These are phyloP conservation scores for Conistra vaccinii DNA, from an alignment of 2,888 invertebrate species.

Conservation along the genomic window DNA sequence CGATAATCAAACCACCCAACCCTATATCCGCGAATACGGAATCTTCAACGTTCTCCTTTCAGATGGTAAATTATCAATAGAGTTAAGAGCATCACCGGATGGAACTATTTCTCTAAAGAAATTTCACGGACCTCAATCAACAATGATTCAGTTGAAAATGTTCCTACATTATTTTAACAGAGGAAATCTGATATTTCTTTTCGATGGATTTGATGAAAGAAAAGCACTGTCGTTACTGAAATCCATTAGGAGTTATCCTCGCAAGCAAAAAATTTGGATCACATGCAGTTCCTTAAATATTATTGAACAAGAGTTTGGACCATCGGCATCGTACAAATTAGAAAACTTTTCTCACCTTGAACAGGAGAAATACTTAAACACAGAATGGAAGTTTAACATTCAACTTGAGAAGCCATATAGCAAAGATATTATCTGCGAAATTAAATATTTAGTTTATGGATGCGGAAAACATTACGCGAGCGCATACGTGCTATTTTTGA, in stretches of 20 bases:
- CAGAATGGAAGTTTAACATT: constrained; percentile 48
- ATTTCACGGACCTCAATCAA: not conserved
- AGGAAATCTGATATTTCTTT: constrained; percentile 24
- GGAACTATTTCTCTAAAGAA: not conserved
- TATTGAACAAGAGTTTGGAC: constrained; percentile 38
- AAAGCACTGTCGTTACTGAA: too few species aligned
- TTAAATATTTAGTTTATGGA: too few species aligned
- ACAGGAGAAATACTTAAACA: constrained; percentile 33
- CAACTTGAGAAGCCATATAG: constrained; percentile 26
- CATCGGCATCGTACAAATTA: constrained; percentile 33
- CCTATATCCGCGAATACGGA: too few species aligned
- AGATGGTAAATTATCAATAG: too few species aligned
- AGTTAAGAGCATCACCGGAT: too few species aligned
- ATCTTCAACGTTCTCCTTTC: too few species aligned
- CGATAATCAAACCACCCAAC: too few species aligned
- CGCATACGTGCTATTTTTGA: too few species aligned
- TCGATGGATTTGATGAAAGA: constrained; percentile 17
- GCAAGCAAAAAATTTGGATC: constrained; percentile 53
- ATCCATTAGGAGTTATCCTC: not conserved
- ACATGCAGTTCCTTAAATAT: constrained; percentile 56
- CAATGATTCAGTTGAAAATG: constrained; percentile 31
- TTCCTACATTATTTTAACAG: constrained; percentile 42
- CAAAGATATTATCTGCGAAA: too few species aligned
- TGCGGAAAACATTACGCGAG: too few species aligned
- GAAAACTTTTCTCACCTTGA: constrained; percentile 39